phyloP scores from a whole-genome alignment of 35 echinoderm and acorn worm species.

The Ophioderma brevispina region DNA sequence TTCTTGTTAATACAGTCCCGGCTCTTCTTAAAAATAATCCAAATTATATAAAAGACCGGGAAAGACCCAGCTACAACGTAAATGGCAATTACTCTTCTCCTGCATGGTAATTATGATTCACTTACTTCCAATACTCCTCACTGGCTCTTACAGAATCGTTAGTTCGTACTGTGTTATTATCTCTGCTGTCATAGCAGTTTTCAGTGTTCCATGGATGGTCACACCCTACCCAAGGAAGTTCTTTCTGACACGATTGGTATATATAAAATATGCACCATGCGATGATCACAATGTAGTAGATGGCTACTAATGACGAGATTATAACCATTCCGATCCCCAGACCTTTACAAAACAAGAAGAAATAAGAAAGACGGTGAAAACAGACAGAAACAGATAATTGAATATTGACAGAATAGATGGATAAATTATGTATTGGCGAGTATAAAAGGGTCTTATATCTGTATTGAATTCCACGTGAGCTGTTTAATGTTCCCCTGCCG shows the following conservation, averaged over 20 bases:
- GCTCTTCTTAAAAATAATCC: no score
- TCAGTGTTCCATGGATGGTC: conserved; percentile 37
- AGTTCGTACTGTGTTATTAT: neutral
- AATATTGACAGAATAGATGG: no score
- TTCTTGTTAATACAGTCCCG: no score
- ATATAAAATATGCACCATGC: conserved; percentile 83
- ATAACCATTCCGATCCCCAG: conserved; percentile 67
- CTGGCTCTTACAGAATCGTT: neutral
- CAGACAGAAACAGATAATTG: no score
- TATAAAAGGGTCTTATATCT: no score
- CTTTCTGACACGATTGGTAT: conserved; percentile 59
- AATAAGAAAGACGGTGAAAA: no score
- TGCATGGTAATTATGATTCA: neutral
- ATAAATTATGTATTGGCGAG: no score
- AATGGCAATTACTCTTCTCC: no score
- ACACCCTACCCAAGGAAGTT: conserved; percentile 71
- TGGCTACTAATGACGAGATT: conserved; percentile 63
- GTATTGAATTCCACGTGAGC: no score
- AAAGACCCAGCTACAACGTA: no score
- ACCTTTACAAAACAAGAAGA: conserved; percentile 12
- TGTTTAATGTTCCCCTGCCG: no score
- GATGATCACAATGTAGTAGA: conserved; percentile 94
- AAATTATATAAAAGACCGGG: no score
- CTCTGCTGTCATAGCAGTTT: neutral
- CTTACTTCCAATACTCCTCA: neutral